Evolutionary conservation across 2,888 invertebrate genomes (phyloP).

Genomic region (Crossocerus cetratus): DNA sequence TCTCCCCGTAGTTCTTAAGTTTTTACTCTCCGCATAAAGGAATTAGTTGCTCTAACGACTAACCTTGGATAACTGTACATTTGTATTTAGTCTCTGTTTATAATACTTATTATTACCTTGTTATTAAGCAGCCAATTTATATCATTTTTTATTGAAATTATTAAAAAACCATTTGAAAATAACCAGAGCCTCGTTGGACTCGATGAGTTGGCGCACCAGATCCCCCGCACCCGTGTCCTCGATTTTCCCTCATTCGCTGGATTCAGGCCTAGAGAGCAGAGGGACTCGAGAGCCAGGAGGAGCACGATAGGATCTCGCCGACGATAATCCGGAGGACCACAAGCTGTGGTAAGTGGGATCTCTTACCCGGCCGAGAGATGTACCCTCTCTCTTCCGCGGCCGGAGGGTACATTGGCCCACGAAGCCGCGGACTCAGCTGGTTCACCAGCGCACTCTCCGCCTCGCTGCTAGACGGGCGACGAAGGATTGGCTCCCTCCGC

Average conservation of each 20-base stretch:
- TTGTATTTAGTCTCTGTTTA: conserved; percentile 77
- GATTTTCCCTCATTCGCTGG: not conserved
- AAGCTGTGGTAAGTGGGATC: not conserved
- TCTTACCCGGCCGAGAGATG: not conserved
- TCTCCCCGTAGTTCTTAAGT: conserved; percentile 71
- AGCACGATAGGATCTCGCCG: not conserved
- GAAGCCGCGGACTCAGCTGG: conserved; percentile 1
- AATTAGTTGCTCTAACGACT: conserved; percentile 72
- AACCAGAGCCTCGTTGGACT: not conserved
- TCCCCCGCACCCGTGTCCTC: no score
- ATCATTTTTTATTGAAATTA: conserved; percentile 78
- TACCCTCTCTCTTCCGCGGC: no score
- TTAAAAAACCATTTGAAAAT: conserved; percentile 77
- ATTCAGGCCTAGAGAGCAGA: not conserved
- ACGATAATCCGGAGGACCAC: conserved; percentile 15
- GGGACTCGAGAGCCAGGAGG: not conserved
- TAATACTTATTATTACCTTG: conserved; percentile 77
- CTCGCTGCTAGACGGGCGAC: no score
- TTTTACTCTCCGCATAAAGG: conserved; percentile 65
- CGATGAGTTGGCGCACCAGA: no score
- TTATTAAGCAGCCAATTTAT: conserved; percentile 77
- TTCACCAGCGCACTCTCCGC: not conserved
- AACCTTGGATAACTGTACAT: conserved; percentile 76
- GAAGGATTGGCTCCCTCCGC: no score
- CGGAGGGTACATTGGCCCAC: not conserved